Base-by-base conservation (phyloP, 1,140 invertebrate genomes). In the Battus philenor region DNA sequence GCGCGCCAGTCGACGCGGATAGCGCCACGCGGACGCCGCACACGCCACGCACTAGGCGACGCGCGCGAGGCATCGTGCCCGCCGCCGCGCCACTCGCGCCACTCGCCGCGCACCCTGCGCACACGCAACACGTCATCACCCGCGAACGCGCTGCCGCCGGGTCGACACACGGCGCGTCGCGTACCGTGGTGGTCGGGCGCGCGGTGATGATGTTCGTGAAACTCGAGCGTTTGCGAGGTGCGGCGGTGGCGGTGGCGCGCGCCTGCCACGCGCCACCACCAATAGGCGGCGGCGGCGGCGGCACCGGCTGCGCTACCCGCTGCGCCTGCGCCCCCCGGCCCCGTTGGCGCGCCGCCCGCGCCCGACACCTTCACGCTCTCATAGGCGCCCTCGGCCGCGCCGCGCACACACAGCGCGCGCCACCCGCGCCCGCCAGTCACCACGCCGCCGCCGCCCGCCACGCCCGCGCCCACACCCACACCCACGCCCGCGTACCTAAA, bases 141-240 rank as follows among this genome's bases (percentile, higher is more conserved):
- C 12, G 17, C 33, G 32, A 30, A 17, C 29, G 20, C 15, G 11
- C 30, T 29, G 4, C 11, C 9, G 11, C 26, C 9, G n/a, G 4
- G 2, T 29, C 7, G 8, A 29, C n/a, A 29, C 0, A 10, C 4
- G 18, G 18, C 6, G 6, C 18, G 18, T 2, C 6, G 6, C 29
- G 11, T 15, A 31, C 30, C 30, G 12, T 31, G 9, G 16, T 26
- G 15, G 33, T 22, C 34, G 6, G 27, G 38, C 20, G 36, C 12
- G 45, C 18, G 34, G 30, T 26, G 30, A 43, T 31, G 29, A n/a
- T 47, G 57, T 30, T 61, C 53, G 59, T 73, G 63, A 56, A 77
- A 74, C 64, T 74, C 73, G 11, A 77, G 60, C 52, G 71, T 75
- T 61, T 75, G 74, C 50, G 62, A 58, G 47, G 47, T 51, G 49